These are phyloP conservation scores for Trimorus sp. DNA, from an alignment of 2,888 invertebrate species.

Conservation along the genomic window DNA sequence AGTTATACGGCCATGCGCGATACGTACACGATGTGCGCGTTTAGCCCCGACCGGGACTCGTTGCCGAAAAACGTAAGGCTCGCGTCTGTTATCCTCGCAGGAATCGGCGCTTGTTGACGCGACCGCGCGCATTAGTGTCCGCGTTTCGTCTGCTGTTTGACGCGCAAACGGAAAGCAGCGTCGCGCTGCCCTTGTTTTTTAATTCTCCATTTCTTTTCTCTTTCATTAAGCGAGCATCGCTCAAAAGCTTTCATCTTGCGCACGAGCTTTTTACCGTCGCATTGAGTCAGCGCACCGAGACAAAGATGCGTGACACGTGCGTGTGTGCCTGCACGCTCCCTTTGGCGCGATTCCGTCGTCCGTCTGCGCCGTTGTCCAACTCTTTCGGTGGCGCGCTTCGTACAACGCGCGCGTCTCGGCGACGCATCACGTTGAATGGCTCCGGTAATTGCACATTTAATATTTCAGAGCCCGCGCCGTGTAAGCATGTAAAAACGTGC, in stretches of 20 bases:
- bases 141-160: neutral
- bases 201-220: slow-evolving; percentile 60
- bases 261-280: slow-evolving; percentile 80
- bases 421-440: slow-evolving; percentile 80
- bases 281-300: slow-evolving; percentile 74
- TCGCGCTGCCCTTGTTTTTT: slow-evolving; percentile 56
- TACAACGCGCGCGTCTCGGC: slow-evolving; percentile 71
- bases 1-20: slow-evolving; percentile 65
- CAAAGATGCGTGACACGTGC: slow-evolving; percentile 70
- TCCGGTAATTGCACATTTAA: slow-evolving; percentile 81
- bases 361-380: slow-evolving; percentile 42
- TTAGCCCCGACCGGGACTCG: neutral
- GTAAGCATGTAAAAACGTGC: slow-evolving; percentile 78
- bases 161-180: neutral
- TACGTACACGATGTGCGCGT: neutral
- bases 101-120: too few species aligned
- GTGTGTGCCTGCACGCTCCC: slow-evolving; percentile 66
- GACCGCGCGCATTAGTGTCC: slow-evolving; percentile 8
- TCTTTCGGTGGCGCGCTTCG: slow-evolving; percentile 49
- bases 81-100: too few species aligned
- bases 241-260: slow-evolving; percentile 80
- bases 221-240: slow-evolving; percentile 70
- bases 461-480: slow-evolving; percentile 80
- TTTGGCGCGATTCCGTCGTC: slow-evolving; percentile 17
- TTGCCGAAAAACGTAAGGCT: neutral